A percentile compares a stretch with the other conserved stretches of the same genome.
These are phyloP conservation scores for Eupithecia insigniata DNA, from an alignment of 2,888 invertebrate species.

Conservation along the genomic window DNA sequence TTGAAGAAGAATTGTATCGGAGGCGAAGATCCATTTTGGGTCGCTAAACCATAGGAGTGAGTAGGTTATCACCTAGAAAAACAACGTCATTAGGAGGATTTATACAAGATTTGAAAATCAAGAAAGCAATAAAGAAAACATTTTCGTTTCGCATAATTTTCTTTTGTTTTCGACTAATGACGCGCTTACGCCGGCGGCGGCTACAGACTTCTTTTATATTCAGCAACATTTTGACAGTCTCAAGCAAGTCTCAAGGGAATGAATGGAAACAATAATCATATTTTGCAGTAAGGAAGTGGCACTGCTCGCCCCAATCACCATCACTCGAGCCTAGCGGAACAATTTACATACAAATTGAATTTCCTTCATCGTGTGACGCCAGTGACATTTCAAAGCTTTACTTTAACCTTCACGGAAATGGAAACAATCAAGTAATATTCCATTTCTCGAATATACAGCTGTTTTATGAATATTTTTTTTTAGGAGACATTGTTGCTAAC, in stretches of 20 bases:
- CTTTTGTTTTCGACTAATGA: background rate
- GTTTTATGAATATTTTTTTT: background rate
- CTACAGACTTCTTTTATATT: background rate
- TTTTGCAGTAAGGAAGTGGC: constrained; percentile 11
- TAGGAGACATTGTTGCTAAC: background rate
- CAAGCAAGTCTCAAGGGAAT: constrained; percentile 7
- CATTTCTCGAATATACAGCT: background rate
- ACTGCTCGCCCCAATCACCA: constrained; percentile 6
- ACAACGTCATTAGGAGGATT: background rate
- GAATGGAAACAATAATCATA: constrained; percentile 16
- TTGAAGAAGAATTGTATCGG: background rate
- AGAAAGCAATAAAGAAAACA: background rate
- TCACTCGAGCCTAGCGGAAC: constrained; percentile 16
- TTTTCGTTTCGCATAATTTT: background rate
- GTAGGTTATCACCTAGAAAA: background rate
- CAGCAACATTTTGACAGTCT: background rate
- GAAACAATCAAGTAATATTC: constrained; percentile 16
- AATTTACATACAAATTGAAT: constrained; percentile 28
- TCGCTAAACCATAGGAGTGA: background rate
- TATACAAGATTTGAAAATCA: background rate
- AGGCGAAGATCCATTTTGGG: background rate
- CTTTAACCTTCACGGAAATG: constrained; percentile 16
- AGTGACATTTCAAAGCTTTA: constrained; percentile 23
- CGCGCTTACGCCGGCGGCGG: too few relatives aligned
- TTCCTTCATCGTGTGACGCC: constrained; percentile 24